Percentiles rank a stretch among this genome's conserved stretches.
Conservation (phyloP, 2,888 invertebrate genomes). For the Heliconius hortense region DNA sequence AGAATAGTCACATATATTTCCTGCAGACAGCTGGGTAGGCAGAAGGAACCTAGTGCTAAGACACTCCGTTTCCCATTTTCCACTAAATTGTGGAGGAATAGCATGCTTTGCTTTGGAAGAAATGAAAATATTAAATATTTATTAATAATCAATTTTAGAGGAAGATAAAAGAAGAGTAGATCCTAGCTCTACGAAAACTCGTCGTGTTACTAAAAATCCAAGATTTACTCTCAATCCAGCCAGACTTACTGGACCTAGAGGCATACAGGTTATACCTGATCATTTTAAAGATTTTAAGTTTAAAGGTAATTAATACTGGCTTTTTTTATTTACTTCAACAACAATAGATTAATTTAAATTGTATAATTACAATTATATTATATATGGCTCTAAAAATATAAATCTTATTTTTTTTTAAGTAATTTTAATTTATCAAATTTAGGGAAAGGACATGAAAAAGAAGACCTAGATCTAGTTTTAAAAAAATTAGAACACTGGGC, state of each 20-base stretch:
- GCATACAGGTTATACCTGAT: slow-evolving; percentile 89
- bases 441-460: slow-evolving; percentile 90
- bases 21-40: too few relatives aligned
- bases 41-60: too few relatives aligned
- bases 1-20: too few relatives aligned
- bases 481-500: slow-evolving; percentile 96
- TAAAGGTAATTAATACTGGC: slow-evolving; percentile 75
- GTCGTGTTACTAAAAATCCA: slow-evolving; percentile 84
- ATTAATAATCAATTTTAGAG: slow-evolving; percentile 54
- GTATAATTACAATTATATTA: too few relatives aligned
- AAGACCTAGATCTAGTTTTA: slow-evolving; percentile 90
- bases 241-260: slow-evolving; percentile 88
- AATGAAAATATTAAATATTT: too few relatives aligned
- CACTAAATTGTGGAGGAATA: too few relatives aligned
- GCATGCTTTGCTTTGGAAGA: too few relatives aligned
- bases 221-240: slow-evolving; percentile 86
- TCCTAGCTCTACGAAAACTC: slow-evolving; percentile 71
- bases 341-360: neutral
- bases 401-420: neutral
- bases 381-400: neutral
- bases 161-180: slow-evolving; percentile 73
- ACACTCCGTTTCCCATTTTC: too few relatives aligned
- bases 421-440: neutral
- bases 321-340: neutral
- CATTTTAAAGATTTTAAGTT: slow-evolving; percentile 92